These are phyloP conservation scores for Apus apus DNA, from an alignment of 2,113 vertebrate genomes.

Conservation along the genomic window DNA sequence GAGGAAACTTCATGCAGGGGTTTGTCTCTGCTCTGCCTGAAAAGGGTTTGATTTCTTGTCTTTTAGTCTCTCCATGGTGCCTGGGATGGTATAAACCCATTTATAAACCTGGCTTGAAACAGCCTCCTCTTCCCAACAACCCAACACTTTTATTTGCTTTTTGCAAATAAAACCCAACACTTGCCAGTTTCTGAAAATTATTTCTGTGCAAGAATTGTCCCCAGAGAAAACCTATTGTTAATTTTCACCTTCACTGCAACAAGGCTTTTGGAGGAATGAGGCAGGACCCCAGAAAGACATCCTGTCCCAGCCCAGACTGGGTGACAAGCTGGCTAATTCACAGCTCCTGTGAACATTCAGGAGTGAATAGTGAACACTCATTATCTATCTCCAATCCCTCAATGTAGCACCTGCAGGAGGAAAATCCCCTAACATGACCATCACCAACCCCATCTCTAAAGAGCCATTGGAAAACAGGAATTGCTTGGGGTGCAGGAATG, in stretches of 20 bases:
- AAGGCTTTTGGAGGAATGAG: background rate
- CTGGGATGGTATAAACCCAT: fast-evolving
- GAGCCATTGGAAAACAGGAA: background rate
- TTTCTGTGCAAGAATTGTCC: background rate
- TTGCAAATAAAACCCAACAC: background rate
- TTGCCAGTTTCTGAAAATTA: background rate
- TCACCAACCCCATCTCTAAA: fast-evolving
- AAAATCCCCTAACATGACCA: background rate
- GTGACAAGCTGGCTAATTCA: background rate
- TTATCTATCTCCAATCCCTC: background rate
- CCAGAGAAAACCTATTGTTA: background rate
- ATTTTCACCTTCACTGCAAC: conserved; percentile 18
- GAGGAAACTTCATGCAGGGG: background rate
- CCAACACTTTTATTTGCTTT: fast-evolving
- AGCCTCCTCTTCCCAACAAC: background rate
- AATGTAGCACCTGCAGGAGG: background rate
- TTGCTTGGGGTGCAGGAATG: background rate
- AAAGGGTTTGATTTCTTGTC: background rate
- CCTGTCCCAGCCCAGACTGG: background rate
- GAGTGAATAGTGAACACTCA: background rate
- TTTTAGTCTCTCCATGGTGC: background rate
- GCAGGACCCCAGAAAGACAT: background rate
- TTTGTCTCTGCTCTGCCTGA: background rate
- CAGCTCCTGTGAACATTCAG: background rate
- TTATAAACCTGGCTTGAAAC: background rate